Evolutionary conservation across 2,888 invertebrate species (phyloP), one percentile per base, ranked within the genome.

Genomic region (Epinotia demarniana): DNA sequence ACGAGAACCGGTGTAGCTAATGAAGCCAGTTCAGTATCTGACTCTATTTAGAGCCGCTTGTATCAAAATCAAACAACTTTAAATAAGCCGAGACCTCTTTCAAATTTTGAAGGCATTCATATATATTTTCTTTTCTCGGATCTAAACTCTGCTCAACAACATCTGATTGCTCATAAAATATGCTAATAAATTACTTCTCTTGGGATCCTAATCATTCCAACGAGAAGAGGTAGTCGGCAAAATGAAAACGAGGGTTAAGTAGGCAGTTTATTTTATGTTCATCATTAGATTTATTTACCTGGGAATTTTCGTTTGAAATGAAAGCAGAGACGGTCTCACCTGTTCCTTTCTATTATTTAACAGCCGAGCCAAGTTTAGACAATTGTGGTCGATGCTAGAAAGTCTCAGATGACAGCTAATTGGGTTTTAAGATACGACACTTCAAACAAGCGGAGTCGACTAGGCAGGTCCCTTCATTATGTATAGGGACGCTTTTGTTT

Each of bases 391-490:
- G 12, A 33, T 3, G 19, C 49, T 12, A 66, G 53, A 33, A 12
- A 66, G 27, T 27, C 23, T 13, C 27, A 27, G 61, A 39, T 18
- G 4, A 2, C 1, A 3, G 8, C n/a, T n/a, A 39, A 6, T 39
- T 18, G 33, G 11, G n/a, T 19, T 18, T 13, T 13, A 67, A 57
- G 8, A 53, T 18, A 33, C 9, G 23, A 12, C 55, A 18, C 57
- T 57, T 67, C 12, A 18, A 18, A 6, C 19, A 67, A 13, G 19
- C 27, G 16, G 66, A 2, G 53, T 43, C 8, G 43, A 19, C 67
- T 43, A 19, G 57, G 67, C 67, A 68, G 67, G 19, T 3, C 18
- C 16, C 39, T 68, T 57, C 57, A 68, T 68, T 57, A 68, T 68
- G 39, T 57, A 68, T 43, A 19, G 67, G 13, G 46, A n/a, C 39